phyloP scores from a whole-genome alignment of 2,888 invertebrate species.

The Drosophila subquinaria region DNA sequence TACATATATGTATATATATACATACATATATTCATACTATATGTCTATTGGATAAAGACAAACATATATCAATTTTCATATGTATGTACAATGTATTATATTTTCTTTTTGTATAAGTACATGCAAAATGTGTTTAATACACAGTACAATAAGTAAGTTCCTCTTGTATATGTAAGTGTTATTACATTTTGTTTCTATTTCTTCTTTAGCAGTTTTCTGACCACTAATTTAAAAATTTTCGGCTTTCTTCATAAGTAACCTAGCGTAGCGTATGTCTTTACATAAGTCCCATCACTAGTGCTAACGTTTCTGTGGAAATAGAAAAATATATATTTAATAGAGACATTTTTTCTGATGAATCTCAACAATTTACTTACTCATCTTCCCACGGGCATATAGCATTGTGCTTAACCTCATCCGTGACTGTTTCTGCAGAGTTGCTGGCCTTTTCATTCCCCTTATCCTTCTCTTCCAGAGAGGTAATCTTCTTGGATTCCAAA shows the following conservation, averaged over 20 bases:
- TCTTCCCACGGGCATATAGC: conserved; percentile 98
- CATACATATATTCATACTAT: not conserved
- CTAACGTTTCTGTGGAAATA: conserved; percentile 89
- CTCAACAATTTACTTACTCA: conserved; percentile 90
- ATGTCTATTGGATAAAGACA: not conserved
- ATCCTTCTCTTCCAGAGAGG: conserved; percentile 76
- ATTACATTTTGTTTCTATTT: conserved; percentile 1
- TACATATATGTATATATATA: not conserved
- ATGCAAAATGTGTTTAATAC: conserved; percentile 12
- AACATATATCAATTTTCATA: not conserved
- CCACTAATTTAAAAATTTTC: conserved; percentile 64
- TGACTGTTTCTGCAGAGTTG: conserved; percentile 28
- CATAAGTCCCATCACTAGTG: conserved; percentile 95
- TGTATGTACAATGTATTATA: conserved; percentile 1
- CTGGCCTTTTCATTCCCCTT: conserved; percentile 40
- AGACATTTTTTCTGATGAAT: not conserved
- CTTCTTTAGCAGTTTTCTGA: conserved; percentile 71
- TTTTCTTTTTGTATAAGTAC: conserved; percentile 13
- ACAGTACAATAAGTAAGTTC: conserved; percentile 12
- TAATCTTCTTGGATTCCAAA: conserved; percentile 73
- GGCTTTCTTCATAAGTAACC: conserved; percentile 92
- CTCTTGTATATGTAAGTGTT: conserved; percentile 10
- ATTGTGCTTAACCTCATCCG: conserved; percentile 87
- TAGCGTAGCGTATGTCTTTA: conserved; percentile 97
- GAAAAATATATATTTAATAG: not conserved